phyloP scores from a whole-genome alignment of 2,113 vertebrate species.

The Tetrax tetrax region DNA sequence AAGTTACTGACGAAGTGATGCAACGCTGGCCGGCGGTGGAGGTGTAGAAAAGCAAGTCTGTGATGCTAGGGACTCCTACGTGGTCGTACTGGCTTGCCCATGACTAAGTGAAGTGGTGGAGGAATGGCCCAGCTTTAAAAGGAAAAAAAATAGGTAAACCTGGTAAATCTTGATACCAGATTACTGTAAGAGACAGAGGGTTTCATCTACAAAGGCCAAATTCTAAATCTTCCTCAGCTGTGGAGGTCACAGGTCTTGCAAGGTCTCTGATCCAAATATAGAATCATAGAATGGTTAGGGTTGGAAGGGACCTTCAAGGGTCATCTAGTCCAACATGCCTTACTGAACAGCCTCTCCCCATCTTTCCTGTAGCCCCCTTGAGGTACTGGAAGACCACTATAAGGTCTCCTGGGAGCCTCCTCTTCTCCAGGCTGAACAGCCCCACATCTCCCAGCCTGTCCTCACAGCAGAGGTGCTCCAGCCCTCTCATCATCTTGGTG shows the following conservation, averaged over 20 bases:
- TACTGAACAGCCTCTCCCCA: no score
- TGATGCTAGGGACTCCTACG: not conserved
- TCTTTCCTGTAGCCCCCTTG: no score
- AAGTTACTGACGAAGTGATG: not conserved
- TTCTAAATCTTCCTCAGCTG: not conserved
- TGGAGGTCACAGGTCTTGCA: not conserved
- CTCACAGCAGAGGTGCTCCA: no score
- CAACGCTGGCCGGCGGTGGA: accelerated
- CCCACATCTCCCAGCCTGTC: no score
- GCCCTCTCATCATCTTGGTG: no score
- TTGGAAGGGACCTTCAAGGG: no score
- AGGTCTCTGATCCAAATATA: not conserved
- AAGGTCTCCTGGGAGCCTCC: no score
- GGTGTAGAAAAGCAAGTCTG: not conserved
- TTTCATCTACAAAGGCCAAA: not conserved
- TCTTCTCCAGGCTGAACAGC: no score
- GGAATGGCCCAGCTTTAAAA: not conserved
- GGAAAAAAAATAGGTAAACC: not conserved
- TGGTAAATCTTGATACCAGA: no score
- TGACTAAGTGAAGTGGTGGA: not conserved
- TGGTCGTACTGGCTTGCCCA: not conserved
- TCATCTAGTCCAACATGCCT: no score
- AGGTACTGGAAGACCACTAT: no score
- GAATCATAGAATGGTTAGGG: no score
- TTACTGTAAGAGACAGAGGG: not conserved